phyloP scores from a whole-genome alignment of 2,888 invertebrate species.

The Scrobipalpa atriplicella region DNA sequence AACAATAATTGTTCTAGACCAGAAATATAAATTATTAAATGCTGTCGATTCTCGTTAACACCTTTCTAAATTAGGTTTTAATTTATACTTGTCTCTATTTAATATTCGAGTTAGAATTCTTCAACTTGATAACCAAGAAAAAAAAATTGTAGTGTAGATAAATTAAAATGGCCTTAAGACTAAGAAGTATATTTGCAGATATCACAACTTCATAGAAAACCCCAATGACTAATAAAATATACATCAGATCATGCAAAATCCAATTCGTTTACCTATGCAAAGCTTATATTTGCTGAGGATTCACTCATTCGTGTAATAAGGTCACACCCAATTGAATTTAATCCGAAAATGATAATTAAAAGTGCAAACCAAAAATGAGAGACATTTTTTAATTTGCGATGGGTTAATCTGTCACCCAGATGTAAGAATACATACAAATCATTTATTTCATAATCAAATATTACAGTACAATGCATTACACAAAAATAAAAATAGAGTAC shows the following conservation, averaged over 20 bases:
- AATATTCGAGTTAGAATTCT: no score
- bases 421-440: no score
- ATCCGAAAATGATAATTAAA: background rate
- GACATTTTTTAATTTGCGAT: background rate
- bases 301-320: background rate
- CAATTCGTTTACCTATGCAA: background rate
- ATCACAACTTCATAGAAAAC: background rate
- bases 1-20: no score
- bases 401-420: background rate
- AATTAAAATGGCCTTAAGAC: background rate
- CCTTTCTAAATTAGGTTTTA: no score
- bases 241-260: background rate
- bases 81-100: no score
- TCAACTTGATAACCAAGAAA: background rate
- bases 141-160: background rate
- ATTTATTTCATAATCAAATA: no score
- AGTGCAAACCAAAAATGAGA: background rate
- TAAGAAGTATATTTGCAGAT: background rate
- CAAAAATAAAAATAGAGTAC: no score
- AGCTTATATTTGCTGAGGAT: background rate
- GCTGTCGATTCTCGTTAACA: no score
- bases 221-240: background rate
- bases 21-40: no score
- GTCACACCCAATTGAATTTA: background rate
- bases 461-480: no score